Evolutionary conservation across 2,888 invertebrate genomes (phyloP), one percentile per base, ranked within the genome.

Genomic region (Megastigmus dorsalis): DNA sequence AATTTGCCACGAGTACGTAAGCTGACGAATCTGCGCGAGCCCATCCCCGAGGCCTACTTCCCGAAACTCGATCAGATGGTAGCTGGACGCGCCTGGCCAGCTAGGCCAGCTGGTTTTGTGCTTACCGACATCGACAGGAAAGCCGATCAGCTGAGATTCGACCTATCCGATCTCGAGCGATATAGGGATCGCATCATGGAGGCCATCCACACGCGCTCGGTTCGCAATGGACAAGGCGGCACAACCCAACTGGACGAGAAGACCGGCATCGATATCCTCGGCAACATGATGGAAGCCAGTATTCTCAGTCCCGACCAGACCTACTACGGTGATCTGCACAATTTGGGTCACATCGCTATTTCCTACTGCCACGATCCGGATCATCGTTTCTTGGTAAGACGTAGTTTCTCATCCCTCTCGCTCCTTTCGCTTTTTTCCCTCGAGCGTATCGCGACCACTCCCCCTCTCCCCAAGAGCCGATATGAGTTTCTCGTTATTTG

Each of bases 281-380:
- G 95, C 9, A 94, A 96, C 85, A 90, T 96, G 80, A 89, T 96
- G 84, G 96, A 96, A 87, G 84, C 88, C 5, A 92, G 92, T 33
- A 90, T 91, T 77, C 84, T 95, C 50, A 93, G 94, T 54, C 91
- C 91, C 4, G 95, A 95, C 88, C 89, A 90, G 1, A 88, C 89
- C 38, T 90, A 93, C 83, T 95, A 95, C 84, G 96, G 96, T 0
- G 93, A 95, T 86, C 82, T 95, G 43, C 96, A 96, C 88, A 96
- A 96, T 88, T 90, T 93, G 89, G 95, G 95, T 0, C 96, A 96
- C 83, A 92, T 94, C 3, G 90, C 94, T 83, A 91, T 95, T 76
- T 92, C 94, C 0, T 93, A 92, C 84, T 89, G 92, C 2, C 95
- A 96, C 83, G 96, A 96, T 86, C 95, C 95, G 0, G 95, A 95